A percentile compares a stretch with the other conserved stretches of the same genome.
Conservation (phyloP, 2,113 vertebrate genomes). For the Semnornis frantzii region DNA sequence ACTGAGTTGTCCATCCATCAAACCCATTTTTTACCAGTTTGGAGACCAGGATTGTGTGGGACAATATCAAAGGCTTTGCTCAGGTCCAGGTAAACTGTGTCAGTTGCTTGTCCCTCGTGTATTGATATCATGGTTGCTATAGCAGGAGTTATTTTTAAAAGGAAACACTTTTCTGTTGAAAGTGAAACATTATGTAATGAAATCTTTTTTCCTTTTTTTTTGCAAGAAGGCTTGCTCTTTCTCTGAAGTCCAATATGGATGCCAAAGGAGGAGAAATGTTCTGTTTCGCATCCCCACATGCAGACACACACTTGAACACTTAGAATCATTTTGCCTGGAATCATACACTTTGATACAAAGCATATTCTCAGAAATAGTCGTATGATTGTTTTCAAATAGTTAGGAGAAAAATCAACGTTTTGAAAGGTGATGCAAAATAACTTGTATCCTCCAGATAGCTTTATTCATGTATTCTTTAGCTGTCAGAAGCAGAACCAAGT, state of each 20-base stretch:
- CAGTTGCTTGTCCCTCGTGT: too few species aligned
- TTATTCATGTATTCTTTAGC: constrained; percentile 11
- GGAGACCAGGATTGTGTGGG: too few species aligned
- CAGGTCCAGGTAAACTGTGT: too few species aligned
- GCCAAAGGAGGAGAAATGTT: neutral
- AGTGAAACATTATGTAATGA: neutral
- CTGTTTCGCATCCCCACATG: neutral
- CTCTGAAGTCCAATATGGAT: neutral
- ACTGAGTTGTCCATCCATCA: too few species aligned
- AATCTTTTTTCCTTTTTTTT: neutral
- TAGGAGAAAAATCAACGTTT: constrained; percentile 20
- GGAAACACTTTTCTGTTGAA: neutral
- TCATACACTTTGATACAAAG: neutral
- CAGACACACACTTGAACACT: neutral
- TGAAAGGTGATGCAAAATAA: constrained; percentile 1
- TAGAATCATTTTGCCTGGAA: neutral
- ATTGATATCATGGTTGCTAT: too few species aligned
- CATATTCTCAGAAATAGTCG: neutral
- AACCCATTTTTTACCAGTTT: too few species aligned
- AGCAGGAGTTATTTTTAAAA: neutral
- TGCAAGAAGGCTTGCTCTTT: neutral
- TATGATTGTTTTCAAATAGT: constrained; percentile 16
- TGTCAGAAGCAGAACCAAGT: constrained; percentile 9
- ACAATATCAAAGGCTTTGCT: too few species aligned
- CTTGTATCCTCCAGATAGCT: neutral